A percentile compares a stretch with the other conserved stretches of the same genome.
Conservation (phyloP, 2,888 invertebrate genomes). For the Epistrophe eligans region DNA sequence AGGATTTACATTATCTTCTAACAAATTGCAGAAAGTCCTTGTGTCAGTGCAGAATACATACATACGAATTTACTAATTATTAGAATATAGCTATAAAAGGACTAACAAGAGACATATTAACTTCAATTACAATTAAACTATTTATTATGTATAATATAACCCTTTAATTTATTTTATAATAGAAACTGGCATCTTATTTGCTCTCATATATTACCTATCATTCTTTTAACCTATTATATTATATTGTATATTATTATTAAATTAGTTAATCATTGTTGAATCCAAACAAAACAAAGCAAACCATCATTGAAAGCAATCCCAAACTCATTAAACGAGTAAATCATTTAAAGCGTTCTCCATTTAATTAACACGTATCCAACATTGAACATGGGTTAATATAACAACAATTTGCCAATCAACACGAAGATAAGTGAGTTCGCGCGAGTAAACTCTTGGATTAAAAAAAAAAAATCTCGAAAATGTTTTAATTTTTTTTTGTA, state of each 20-base stretch:
- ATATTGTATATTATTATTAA: not conserved
- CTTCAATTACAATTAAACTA: not conserved
- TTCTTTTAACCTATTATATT: not conserved
- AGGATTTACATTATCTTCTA: too few species aligned
- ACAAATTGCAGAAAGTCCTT: too few species aligned
- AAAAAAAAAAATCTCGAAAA: slow-evolving; percentile 9
- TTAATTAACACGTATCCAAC: slow-evolving; percentile 68
- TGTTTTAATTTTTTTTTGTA: not conserved
- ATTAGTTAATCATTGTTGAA: slow-evolving; percentile 2
- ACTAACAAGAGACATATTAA: too few species aligned
- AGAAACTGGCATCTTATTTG: not conserved
- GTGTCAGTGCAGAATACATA: too few species aligned
- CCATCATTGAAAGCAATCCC: slow-evolving; percentile 6
- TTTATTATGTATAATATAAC: not conserved
- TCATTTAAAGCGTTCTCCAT: slow-evolving; percentile 55
- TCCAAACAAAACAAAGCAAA: slow-evolving; percentile 15
- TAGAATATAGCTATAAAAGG: too few species aligned
- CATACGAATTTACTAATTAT: too few species aligned
- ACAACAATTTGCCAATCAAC: slow-evolving; percentile 68
- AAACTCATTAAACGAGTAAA: slow-evolving; percentile 47
- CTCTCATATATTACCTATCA: not conserved
- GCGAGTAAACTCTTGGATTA: slow-evolving; percentile 26
- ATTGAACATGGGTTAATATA: slow-evolving; percentile 34
- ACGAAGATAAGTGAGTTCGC: slow-evolving; percentile 66
- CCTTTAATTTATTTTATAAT: not conserved